These are phyloP conservation scores for Kobus ellipsiprymnus DNA, from an alignment of 2,113 vertebrate species.

Conservation along the genomic window DNA sequence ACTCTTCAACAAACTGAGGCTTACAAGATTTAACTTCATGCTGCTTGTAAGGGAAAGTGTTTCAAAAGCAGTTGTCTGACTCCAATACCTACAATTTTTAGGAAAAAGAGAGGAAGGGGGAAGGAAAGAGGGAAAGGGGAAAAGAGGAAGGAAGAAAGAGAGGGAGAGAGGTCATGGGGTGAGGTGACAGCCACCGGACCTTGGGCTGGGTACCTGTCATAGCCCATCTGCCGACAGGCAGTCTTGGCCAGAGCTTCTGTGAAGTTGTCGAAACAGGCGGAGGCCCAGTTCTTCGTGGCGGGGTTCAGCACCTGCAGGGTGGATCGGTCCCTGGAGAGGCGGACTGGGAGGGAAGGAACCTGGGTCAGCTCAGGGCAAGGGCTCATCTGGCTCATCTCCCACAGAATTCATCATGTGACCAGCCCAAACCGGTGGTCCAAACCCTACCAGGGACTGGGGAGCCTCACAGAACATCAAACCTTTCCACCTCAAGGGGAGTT, in stretches of 20 bases:
- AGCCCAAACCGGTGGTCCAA: not conserved
- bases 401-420: not conserved
- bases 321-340: slow-evolving; percentile 75
- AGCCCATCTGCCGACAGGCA: slow-evolving; percentile 89
- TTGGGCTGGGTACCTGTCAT: slow-evolving; percentile 78
- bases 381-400: not conserved
- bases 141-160: not conserved
- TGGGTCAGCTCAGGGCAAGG: not conserved
- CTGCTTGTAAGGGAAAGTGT: not conserved
- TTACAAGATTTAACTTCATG: not conserved
- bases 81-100: not conserved
- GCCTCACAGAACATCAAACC: not conserved
- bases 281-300: slow-evolving; percentile 79
- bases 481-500: not conserved
- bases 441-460: not conserved
- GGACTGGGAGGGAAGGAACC: slow-evolving; percentile 65
- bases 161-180: accelerated
- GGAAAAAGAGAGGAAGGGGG: not conserved
- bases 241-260: slow-evolving; percentile 77
- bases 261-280: slow-evolving; percentile 86
- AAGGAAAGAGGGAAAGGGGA: not conserved
- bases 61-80: not conserved
- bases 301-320: slow-evolving; percentile 85
- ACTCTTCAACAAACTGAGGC: not conserved
- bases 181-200: not conserved